Evolutionary conservation across 2,888 invertebrate species (phyloP), one percentile per base, ranked within the genome.

Genomic region (Isotomurus palustris): DNA sequence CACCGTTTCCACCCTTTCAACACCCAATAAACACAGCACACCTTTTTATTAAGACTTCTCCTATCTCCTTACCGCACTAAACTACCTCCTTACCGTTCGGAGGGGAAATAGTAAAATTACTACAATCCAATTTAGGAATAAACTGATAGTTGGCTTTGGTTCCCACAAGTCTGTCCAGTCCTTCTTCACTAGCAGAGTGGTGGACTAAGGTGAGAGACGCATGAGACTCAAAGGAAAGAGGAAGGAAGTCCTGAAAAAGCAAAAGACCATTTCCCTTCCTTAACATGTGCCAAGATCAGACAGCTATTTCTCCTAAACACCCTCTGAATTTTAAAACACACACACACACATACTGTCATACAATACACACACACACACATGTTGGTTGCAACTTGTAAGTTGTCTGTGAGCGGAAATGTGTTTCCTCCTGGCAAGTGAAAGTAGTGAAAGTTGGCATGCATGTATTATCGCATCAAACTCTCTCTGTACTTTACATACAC

Each of bases 1-100:
- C 50, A 50, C 19, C 50, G 29, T 50, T 50, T 50, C 50, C 50
- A 50, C 12, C 50, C 50, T 50, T 19, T n/a, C 22, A 4, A 47
- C 17, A n/a, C n/a, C 19, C 38, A 38, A 38, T 17, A 5, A 38
- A 17, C 5, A 19, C 19, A 14, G 19, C 14, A 38, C n/a, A 19
- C 17, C 5, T 38, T 38, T 38, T 40, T 40, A 17, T 43, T 32
- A 32, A 32, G 8, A 8, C 32, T 10, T 32, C 14, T 32, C 32
- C 14, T 8, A 10, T 32, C 32, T 32, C 32, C 32, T 32, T 14
- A 10, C 8, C 32, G 14, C 32, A 32, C 32, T 8, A 14, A 32
- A 14, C 14, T 32, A 32, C 14, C 17, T 19, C 40, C 36, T 38
- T 50, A 50, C 50, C 50, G 17, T 19, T 50, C 25, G 50, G 50